Conservation (phyloP, 2,113 vertebrate species). For the Ornithorhynchus anatinus region DNA sequence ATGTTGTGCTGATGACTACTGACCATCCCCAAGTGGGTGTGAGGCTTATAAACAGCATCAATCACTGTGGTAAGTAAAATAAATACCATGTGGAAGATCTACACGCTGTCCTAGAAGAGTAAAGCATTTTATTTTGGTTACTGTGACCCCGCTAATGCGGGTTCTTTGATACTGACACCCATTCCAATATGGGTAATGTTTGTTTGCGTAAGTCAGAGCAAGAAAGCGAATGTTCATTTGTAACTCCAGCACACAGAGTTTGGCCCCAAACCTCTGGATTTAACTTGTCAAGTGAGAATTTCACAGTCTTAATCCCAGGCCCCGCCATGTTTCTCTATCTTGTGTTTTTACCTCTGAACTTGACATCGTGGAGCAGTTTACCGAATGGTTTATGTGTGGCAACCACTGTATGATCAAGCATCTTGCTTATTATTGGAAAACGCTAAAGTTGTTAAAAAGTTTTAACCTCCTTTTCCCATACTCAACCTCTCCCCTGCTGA, state of each 20-base stretch:
- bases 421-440: not conserved
- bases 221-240: not conserved
- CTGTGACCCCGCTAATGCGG: not conserved
- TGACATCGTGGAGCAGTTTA: slow-evolving; percentile 1
- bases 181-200: not conserved
- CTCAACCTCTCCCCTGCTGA: too few species aligned
- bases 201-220: slow-evolving; percentile 6
- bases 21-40: slow-evolving; percentile 92
- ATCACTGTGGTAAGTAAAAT: slow-evolving; percentile 81
- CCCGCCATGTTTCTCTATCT: not conserved
- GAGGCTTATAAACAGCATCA: slow-evolving; percentile 92
- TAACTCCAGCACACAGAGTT: not conserved
- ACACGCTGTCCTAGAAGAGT: not conserved
- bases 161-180: not conserved
- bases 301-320: slow-evolving; percentile 5
- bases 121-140: not conserved
- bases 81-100: not conserved
- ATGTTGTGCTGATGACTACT: slow-evolving; percentile 93
- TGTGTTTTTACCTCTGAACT: not conserved
- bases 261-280: not conserved
- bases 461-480: too few species aligned
- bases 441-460: slow-evolving; percentile 6
- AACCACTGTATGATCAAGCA: not conserved
- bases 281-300: slow-evolving; percentile 2
- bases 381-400: not conserved